Percentiles rank a stretch among this genome's conserved stretches.
phyloP scores from a whole-genome alignment of 1,140 invertebrate species.

The Hyphantria cunea region DNA sequence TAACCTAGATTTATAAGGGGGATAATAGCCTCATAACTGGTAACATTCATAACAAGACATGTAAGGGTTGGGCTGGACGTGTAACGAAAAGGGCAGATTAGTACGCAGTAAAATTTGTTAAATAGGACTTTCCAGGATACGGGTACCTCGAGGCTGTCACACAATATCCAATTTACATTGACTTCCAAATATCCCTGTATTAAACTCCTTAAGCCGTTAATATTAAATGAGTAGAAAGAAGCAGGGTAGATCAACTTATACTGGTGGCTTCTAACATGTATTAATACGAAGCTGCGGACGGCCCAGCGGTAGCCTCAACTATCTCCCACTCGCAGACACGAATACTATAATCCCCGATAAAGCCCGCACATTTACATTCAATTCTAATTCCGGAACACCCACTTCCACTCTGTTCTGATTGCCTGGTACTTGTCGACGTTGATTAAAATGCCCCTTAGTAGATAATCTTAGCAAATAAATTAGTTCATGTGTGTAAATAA shows the following conservation, averaged over 20 bases:
- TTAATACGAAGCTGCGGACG: constrained; percentile 47
- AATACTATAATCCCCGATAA: constrained; percentile 83
- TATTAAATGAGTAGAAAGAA: neutral
- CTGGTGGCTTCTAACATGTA: constrained; percentile 48
- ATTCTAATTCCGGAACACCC: constrained; percentile 76
- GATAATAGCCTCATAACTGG: constrained; percentile 71
- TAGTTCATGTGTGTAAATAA: constrained; percentile 11
- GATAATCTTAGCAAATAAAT: constrained; percentile 28
- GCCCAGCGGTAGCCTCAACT: constrained; percentile 63
- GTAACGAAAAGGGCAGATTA: constrained; percentile 71
- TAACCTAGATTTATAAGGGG: constrained; percentile 74
- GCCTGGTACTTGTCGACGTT: constrained; percentile 67
- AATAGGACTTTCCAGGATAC: constrained; percentile 58
- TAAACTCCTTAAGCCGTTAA: neutral
- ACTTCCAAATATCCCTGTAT: constrained; percentile 22
- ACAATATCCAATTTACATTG: constrained; percentile 45
- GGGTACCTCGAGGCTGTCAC: constrained; percentile 57
- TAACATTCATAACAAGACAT: constrained; percentile 61
- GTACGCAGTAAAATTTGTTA: constrained; percentile 76
- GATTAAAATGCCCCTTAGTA: constrained; percentile 61
- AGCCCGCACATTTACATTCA: constrained; percentile 83
- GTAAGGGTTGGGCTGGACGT: constrained; percentile 44
- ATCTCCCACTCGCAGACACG: constrained; percentile 75
- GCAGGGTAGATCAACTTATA: constrained; percentile 38
- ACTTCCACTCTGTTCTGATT: constrained; percentile 68